Evolutionary conservation across 1,140 invertebrate species (phyloP).

Genomic region (Ceratoteleas bidentatus): DNA sequence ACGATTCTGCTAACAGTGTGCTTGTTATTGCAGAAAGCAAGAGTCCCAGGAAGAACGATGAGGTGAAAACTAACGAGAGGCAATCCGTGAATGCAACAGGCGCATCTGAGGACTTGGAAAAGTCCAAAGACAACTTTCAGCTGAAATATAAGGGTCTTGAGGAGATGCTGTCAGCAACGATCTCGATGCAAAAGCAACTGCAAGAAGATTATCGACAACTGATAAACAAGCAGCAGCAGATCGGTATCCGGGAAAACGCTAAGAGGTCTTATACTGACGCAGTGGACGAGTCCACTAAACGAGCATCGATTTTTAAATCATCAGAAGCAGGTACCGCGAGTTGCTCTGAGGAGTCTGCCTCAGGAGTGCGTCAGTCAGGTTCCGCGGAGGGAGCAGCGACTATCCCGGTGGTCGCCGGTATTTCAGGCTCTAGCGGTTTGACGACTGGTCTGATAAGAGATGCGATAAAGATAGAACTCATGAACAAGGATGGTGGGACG

Average conservation of each 20-base stretch:
- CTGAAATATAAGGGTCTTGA: too few species aligned
- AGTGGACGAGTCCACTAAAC: too few species aligned
- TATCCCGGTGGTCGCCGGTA: not conserved
- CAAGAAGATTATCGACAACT: too few species aligned
- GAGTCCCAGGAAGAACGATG: not conserved
- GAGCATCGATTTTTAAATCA: too few species aligned
- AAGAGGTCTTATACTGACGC: too few species aligned
- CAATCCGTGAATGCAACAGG: not conserved
- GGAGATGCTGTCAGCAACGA: too few species aligned
- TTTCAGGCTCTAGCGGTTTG: not conserved
- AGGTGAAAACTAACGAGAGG: not conserved
- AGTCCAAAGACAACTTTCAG: too few species aligned
- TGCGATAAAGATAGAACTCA: not conserved
- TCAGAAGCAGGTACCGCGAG: too few species aligned
- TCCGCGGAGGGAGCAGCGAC: not conserved
- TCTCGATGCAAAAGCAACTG: too few species aligned
- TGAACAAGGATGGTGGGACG: not conserved
- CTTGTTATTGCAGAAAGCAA: slow-evolving; percentile 3
- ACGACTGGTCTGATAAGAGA: not conserved
- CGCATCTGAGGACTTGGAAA: too few species aligned
- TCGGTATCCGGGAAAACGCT: too few species aligned
- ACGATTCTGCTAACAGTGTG: not conserved
- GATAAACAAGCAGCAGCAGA: too few species aligned
- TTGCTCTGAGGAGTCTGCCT: not conserved
- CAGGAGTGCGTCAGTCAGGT: not conserved